Evolutionary conservation across 2,113 vertebrate species (phyloP).

Genomic region (Catharus minimus): DNA sequence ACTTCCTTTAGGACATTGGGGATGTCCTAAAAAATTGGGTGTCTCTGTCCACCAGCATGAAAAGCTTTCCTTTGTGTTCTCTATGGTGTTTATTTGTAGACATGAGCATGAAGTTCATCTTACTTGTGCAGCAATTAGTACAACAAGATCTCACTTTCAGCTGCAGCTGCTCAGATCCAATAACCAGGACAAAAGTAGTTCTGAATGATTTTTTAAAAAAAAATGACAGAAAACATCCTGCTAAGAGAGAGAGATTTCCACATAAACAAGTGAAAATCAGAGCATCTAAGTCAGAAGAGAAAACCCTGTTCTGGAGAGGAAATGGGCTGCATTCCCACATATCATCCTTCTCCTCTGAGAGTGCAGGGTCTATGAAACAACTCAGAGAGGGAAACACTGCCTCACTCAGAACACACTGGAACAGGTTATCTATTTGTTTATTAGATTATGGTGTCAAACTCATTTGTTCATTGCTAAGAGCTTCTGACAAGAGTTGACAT

Average conservation of each 20-base stretch:
- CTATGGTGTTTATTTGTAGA: not conserved
- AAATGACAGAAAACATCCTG: not conserved
- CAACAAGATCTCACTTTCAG: not conserved
- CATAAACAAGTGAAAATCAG: not conserved
- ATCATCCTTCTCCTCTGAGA: not conserved
- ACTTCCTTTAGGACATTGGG: not conserved
- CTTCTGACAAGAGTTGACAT: slow-evolving; percentile 19
- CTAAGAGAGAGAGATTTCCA: not conserved
- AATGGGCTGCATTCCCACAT: not conserved
- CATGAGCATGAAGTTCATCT: not conserved
- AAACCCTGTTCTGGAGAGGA: not conserved
- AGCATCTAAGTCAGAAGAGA: not conserved
- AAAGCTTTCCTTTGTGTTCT: not conserved
- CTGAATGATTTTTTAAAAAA: not conserved
- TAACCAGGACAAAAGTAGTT: not conserved
- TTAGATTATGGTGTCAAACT: slow-evolving; percentile 24
- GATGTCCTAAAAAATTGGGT: not conserved
- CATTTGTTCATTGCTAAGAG: slow-evolving; percentile 23
- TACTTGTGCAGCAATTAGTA: not conserved
- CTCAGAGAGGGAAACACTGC: not conserved
- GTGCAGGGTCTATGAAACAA: not conserved
- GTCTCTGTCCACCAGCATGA: not conserved
- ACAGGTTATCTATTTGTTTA: slow-evolving; percentile 33
- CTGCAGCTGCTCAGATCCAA: not conserved
- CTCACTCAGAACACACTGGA: not conserved